A percentile compares a stretch with the other conserved stretches of the same genome.
Conservation (phyloP, 2,888 invertebrate genomes). For the Crossocerus cetratus region DNA sequence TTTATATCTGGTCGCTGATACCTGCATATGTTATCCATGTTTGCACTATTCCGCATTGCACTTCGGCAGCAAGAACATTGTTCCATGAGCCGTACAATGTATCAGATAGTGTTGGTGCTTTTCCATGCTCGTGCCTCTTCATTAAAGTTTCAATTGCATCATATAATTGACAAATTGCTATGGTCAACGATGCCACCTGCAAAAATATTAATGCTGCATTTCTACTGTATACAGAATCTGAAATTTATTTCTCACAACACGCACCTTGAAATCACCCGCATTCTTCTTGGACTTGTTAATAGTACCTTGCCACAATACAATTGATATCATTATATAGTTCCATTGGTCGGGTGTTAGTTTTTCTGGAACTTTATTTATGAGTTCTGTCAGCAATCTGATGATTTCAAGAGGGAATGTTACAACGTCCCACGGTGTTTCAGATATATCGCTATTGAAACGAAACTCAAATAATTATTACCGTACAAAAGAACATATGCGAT, state of each 20-base stretch:
- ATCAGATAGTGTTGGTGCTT: slow-evolving; percentile 73
- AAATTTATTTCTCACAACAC: slow-evolving; percentile 1
- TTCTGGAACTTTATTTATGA: slow-evolving; percentile 58
- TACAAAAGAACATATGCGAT: neutral
- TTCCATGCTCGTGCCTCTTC: slow-evolving; percentile 68
- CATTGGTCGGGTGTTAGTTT: slow-evolving; percentile 79
- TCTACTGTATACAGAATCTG: neutral
- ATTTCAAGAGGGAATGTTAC: slow-evolving; percentile 65
- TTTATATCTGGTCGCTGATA: slow-evolving; percentile 4
- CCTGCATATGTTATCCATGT: slow-evolving; percentile 77
- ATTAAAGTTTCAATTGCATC: slow-evolving; percentile 77
- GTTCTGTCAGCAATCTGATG: slow-evolving; percentile 64
- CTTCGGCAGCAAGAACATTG: slow-evolving; percentile 85
- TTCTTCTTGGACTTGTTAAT: slow-evolving; percentile 74
- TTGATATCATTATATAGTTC: slow-evolving; percentile 86
- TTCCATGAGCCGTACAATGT: slow-evolving; percentile 84
- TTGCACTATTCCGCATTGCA: slow-evolving; percentile 79
- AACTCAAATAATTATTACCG: slow-evolving; percentile 1
- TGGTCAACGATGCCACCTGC: slow-evolving; percentile 72
- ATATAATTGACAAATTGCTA: slow-evolving; percentile 79
- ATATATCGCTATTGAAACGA: slow-evolving; percentile 56
- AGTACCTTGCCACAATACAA: slow-evolving; percentile 83
- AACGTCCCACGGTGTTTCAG: slow-evolving; percentile 59
- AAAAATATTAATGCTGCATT: neutral
- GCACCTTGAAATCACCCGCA: slow-evolving; percentile 80